Base-by-base conservation (phyloP, 2,797 vertebrate species). In the Clarias pachynema region DNA sequence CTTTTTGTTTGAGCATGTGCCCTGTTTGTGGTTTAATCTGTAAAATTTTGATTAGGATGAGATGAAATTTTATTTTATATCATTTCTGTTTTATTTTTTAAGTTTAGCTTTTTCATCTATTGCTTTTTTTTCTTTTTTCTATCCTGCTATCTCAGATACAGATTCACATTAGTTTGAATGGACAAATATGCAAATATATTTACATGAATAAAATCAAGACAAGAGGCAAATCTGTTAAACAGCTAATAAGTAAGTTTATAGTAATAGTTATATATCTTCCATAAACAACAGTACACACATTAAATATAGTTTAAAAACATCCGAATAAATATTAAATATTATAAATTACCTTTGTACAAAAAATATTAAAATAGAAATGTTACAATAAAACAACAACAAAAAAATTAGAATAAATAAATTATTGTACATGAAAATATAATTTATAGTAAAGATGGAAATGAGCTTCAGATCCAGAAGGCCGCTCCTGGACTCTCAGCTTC, bases 391-490 rank as follows among this genome's bases (percentile, higher is more conserved):
- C 34, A 73, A 49, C 10, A 49, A 49, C 44, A 49, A 12, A 80
- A 53, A 15, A 34, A 84, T 79, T 49, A 69, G 66, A 40, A 81
- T 57, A 66, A 37, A 83, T 87, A 65, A 85, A 90, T 90, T 86
- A 89, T 86, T 90, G 26, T 89, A 86, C 89, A 88, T 26, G 7
- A 7, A 31, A 69, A 59, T 68, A 37, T 40, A 80, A 22, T 77
- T 10, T 75, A 12, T 69, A 34, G n/a, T 84, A n/a, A 59, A 24
- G 77, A 79, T 26, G 73, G 16, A 5, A 53, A 29, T 16, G 22
- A 63, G 31, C 53, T 26, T 91, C 80, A 90, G 70, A 83, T 88
- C 91, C 90, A 92, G 82, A 88, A 86, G 26, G 87, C 83, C 4
- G 66, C 84, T 18, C 75, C 74, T 15, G 83, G 5, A 9, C 14